A percentile compares a stretch with the other conserved stretches of the same genome.
Evolutionary conservation across 2,888 invertebrate species (phyloP).

Genomic region (Epirrita christyi): DNA sequence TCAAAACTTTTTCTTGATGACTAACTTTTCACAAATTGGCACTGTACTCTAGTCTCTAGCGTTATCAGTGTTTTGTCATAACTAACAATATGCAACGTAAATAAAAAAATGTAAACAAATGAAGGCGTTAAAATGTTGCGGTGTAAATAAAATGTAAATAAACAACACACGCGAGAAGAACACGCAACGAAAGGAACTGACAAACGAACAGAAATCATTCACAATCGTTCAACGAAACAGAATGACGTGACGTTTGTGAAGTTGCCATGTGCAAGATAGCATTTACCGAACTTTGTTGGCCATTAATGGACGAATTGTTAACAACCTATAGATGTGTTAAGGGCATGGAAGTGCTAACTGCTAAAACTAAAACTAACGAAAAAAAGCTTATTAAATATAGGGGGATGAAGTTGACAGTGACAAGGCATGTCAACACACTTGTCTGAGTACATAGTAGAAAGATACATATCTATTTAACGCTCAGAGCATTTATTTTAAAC

Average conservation of each 20-base stretch:
- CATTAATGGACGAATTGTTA: no score
- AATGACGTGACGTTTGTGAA: slow-evolving; percentile 9
- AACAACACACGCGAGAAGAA: slow-evolving; percentile 48
- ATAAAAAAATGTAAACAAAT: slow-evolving; percentile 43
- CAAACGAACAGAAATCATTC: background rate
- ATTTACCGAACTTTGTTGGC: no score
- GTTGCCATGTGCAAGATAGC: no score
- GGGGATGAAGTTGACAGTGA: no score
- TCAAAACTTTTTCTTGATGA: slow-evolving; percentile 46
- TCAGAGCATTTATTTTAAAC: no score
- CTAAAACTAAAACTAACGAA: no score
- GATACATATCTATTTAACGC: no score
- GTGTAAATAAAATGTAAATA: slow-evolving; percentile 54
- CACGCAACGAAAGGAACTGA: slow-evolving; percentile 15
- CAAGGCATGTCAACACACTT: no score
- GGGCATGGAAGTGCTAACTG: no score
- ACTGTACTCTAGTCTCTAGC: slow-evolving; percentile 36
- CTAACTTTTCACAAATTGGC: slow-evolving; percentile 43
- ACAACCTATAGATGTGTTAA: no score
- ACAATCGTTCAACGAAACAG: background rate
- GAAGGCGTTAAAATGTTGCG: slow-evolving; percentile 42
- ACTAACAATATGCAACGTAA: slow-evolving; percentile 39
- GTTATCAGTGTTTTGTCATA: slow-evolving; percentile 60
- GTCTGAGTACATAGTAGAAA: no score
- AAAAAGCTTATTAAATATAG: no score